Evolutionary conservation across 64 coral and sea anemone species (phyloP), one percentile per base, ranked within the genome.

Genomic region (Porites australiensis): DNA sequence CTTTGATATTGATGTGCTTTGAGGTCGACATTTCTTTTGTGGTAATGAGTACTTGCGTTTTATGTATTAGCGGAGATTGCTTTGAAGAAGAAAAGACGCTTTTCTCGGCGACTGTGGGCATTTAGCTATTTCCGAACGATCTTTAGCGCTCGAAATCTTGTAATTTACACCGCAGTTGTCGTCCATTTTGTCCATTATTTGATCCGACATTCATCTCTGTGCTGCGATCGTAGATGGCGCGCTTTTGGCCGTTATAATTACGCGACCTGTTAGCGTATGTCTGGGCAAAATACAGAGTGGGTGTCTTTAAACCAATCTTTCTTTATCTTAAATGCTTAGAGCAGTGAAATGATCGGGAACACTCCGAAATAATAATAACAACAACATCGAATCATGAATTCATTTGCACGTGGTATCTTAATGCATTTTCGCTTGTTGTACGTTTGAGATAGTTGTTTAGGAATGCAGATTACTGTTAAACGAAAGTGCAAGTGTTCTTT

Each of bases 111-210:
- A 10, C 44, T 48, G 44, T 20, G 53, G 63, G 12, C 64, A 68
- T 69, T 50, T 8, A 63, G 7, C 69, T 69, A 18, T 69, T 84
- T 84, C 19, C 9, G 20, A 84, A 44, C 46, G 9, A 84, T 84
- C 58, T 84, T 84, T 68, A 84, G 62, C 64, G 63, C 81, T 52
- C 20, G 22, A 69, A 84, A 84, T 65, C 61, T 83, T 83, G 79
- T 48, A 83, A 83, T 83, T 83, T 83, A 83, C 59, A 65, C 79
- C 79, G 13, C 19, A 65, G 61, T 83, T 59, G 79, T 83, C 79
- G 79, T 64, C 79, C 79, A 83, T 83, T 65, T 83, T 83, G 59
- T 65, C 59, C 37, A 65, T 65, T 64, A 45, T 62, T 62, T 83
- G 79, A 83, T 83, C 44, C 23, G 43, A 63, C 79, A 83, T 83